These are phyloP conservation scores for Acleris sparsana DNA, from an alignment of 2,888 invertebrate species.

Conservation along the genomic window DNA sequence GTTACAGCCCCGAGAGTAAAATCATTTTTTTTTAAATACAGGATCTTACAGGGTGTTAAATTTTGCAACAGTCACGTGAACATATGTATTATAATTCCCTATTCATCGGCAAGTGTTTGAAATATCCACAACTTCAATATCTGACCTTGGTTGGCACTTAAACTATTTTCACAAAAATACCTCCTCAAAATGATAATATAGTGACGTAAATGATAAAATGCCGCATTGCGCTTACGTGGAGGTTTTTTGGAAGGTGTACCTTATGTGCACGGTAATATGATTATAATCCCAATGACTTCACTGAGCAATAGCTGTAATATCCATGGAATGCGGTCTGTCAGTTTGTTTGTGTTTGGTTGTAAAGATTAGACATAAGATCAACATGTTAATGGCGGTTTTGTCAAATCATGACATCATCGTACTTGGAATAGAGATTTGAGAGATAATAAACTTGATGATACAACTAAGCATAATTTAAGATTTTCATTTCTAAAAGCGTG, in stretches of 20 bases:
- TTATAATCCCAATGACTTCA: not conserved
- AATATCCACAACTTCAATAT: constrained; percentile 36
- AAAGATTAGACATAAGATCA: too few relatives aligned
- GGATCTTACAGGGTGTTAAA: too few relatives aligned
- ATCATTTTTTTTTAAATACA: too few relatives aligned
- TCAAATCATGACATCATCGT: not conserved
- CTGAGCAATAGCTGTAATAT: not conserved
- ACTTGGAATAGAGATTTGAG: too few relatives aligned
- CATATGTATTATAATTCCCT: not conserved
- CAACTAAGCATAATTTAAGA: too few relatives aligned
- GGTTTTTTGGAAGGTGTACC: not conserved
- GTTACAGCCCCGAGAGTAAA: too few relatives aligned
- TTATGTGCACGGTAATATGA: not conserved
- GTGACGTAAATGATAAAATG: constrained; percentile 24
- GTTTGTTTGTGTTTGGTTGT: not conserved
- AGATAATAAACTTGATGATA: too few relatives aligned
- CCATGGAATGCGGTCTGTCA: constrained; percentile 2
- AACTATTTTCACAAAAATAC: not conserved
- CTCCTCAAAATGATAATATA: constrained; percentile 9
- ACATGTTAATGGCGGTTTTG: not conserved
- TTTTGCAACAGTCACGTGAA: too few relatives aligned
- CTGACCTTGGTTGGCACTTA: constrained; percentile 24
- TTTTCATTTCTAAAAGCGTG: too few relatives aligned
- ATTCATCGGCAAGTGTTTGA: not conserved
- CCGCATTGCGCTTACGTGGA: constrained; percentile 16